Base-by-base conservation (phyloP, 2,113 vertebrate species). In the Notarius lentiginosus region DNA sequence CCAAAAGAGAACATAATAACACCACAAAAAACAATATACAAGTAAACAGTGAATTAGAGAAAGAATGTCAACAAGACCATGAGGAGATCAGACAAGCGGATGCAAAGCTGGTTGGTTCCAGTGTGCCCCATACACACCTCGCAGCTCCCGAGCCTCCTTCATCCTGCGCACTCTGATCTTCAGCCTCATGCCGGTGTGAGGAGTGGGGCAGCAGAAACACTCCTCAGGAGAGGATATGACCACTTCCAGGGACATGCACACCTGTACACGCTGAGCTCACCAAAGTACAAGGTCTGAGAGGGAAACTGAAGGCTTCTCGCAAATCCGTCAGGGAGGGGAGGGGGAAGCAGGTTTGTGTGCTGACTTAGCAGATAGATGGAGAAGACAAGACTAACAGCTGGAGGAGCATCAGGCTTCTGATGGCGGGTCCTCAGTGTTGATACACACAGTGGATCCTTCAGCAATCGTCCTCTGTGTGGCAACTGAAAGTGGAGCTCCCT, bases 121-220 rank as follows among this genome's bases (percentile, higher is more conserved):
- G 56, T n/a, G 79, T 58, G 15, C 41, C 15, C n/a, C 24, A 87
- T 56, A 87, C 96, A 92, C 95, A 97, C 97, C 97, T 97, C 96
- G 92, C 81, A 96, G 92, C 87, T 97, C 96, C 91, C 97, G 95
- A 91, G 95, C 96, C 90, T 96, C 94, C 95, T 97, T 97, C 95
- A 96, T 96, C 90, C 96, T 95, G 89, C 96, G 96, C 92, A 97
- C 97, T 93, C 97, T 95, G 92, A 97, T 97, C 95, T 97, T 97
- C 95, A 97, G 95, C 95, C 97, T 96, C 96, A 97, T 96, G 92
- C 96, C 96, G 85, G 95, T 93, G 89, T 95, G 95, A 90, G 94
- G 96, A 91, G 95, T 94, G 90, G 96, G 95, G 20, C 95, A 92
- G 96, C 97, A 97, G 92, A 96, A 96, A 92, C 93, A 95, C 94